Conservation (phyloP, 1,140 invertebrate genomes). For the Drosophila nebulosa region DNA sequence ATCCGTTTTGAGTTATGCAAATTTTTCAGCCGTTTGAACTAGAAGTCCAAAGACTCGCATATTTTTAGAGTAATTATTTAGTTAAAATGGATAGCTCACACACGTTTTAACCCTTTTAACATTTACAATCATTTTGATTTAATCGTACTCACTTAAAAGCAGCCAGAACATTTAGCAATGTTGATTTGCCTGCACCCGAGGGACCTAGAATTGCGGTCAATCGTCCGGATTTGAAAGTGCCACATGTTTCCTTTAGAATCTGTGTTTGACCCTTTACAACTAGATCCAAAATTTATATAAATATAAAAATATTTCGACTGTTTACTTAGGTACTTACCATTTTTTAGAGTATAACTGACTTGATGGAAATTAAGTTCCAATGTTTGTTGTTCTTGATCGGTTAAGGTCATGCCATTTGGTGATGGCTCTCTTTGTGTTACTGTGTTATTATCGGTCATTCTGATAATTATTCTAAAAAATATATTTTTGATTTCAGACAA, state of each 20-base stretch:
- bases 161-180: slow-evolving; percentile 86
- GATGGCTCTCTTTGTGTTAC: slow-evolving; percentile 4
- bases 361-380: slow-evolving; percentile 63
- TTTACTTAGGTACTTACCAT: slow-evolving; percentile 12
- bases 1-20: neutral
- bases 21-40: no score
- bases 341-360: slow-evolving; percentile 50
- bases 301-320: neutral
- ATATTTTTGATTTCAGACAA: slow-evolving; percentile 5
- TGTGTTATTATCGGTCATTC: slow-evolving; percentile 41
- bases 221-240: slow-evolving; percentile 83
- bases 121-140: neutral
- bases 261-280: slow-evolving; percentile 23
- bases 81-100: no score
- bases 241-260: slow-evolving; percentile 84
- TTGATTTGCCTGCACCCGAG: slow-evolving; percentile 92
- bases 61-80: no score
- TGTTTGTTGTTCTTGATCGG: neutral
- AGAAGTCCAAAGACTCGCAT: no score
- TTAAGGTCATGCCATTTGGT: slow-evolving; percentile 26
- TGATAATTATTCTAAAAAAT: slow-evolving; percentile 9
- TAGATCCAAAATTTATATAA: neutral
- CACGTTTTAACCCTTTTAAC: no score
- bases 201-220: slow-evolving; percentile 90
- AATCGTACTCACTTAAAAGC: slow-evolving; percentile 82